Conservation (phyloP, 2,797 vertebrate species). For the Cercopithecus neglectus region DNA sequence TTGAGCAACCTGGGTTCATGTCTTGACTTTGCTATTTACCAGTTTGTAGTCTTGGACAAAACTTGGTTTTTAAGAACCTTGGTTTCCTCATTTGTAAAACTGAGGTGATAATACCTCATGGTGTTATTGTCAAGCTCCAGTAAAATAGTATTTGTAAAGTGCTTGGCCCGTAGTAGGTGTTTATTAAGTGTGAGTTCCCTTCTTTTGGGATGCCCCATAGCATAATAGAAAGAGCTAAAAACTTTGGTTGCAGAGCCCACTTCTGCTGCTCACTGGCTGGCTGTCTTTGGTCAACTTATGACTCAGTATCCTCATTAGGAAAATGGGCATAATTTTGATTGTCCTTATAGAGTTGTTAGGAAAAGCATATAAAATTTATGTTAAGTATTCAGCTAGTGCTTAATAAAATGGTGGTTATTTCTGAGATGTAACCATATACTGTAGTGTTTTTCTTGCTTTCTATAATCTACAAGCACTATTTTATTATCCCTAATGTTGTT, state of each 20-base stretch:
- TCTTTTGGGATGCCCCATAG: neutral
- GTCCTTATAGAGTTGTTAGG: neutral
- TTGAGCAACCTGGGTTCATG: neutral
- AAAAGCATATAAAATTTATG: neutral
- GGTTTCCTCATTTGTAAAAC: constrained; percentile 37
- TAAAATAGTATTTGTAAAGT: constrained; percentile 13
- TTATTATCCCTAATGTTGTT: neutral
- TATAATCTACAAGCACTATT: neutral
- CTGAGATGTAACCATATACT: neutral
- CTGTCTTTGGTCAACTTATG: neutral
- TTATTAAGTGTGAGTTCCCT: neutral
- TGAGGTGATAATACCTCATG: neutral
- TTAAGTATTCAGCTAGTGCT: neutral
- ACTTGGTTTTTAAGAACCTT: neutral
- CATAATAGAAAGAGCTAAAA: neutral
- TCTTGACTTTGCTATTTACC: neutral
- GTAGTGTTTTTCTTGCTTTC: neutral
- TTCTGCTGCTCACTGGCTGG: neutral
- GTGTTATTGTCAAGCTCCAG: neutral
- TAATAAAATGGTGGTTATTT: neutral
- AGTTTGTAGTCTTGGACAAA: neutral
- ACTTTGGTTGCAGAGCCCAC: neutral
- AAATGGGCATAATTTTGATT: neutral
- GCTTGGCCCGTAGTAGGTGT: neutral
- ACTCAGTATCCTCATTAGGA: neutral